These are phyloP conservation scores for Mellilla xanthometata DNA, from an alignment of 2,888 invertebrate species.

Conservation along the genomic window DNA sequence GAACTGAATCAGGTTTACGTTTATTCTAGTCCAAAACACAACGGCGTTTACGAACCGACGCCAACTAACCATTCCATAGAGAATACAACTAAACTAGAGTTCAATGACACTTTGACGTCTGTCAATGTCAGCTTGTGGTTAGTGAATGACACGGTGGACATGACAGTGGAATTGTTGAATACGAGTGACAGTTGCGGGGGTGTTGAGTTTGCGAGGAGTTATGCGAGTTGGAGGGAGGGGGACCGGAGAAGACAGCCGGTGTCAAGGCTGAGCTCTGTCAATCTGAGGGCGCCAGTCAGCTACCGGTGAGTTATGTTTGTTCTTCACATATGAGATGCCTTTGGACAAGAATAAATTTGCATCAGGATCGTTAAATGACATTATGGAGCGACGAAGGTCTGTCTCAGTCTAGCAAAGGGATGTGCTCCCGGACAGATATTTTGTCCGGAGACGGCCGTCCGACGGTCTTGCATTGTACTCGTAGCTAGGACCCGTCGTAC, in stretches of 20 bases:
- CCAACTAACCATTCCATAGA: constrained; percentile 55
- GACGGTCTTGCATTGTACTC: too few relatives aligned
- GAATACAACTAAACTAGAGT: constrained; percentile 35
- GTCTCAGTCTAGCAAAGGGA: too few relatives aligned
- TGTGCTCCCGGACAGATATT: too few relatives aligned
- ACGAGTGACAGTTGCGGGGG: constrained; percentile 59
- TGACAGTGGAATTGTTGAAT: constrained; percentile 57
- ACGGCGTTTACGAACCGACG: constrained; percentile 61
- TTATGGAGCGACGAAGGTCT: too few relatives aligned
- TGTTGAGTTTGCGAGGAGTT: constrained; percentile 60
- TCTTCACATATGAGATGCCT: too few relatives aligned
- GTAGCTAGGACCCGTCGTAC: too few relatives aligned
- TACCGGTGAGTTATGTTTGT: constrained; percentile 67
- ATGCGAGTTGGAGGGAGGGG: constrained; percentile 71
- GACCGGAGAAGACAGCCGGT: constrained; percentile 52
- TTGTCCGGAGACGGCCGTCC: too few relatives aligned
- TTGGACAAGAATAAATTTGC: too few relatives aligned
- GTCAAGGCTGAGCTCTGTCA: constrained; percentile 58
- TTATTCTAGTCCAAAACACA: constrained; percentile 75
- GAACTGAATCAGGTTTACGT: constrained; percentile 66
- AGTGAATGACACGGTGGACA: constrained; percentile 54
- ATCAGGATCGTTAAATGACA: too few relatives aligned
- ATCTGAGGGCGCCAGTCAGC: constrained; percentile 75
- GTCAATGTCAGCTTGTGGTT: constrained; percentile 48
- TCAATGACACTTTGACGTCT: constrained; percentile 28